Conservation (phyloP, 2,113 vertebrate genomes). For the Ptilorrhoa leucosticta region DNA sequence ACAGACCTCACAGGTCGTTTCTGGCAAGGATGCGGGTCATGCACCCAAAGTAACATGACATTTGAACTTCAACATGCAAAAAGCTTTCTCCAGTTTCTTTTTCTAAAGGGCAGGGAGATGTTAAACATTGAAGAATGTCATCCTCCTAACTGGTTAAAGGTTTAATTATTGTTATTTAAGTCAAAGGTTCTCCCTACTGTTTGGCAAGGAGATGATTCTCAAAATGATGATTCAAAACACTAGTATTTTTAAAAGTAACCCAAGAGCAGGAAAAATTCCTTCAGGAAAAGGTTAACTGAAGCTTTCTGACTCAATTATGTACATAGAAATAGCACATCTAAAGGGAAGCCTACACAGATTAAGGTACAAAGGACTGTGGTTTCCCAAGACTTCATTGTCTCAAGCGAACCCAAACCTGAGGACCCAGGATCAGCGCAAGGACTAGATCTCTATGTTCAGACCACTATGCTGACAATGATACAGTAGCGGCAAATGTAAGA, state of each 20-base stretch:
- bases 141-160: background rate
- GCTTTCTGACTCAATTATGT: background rate
- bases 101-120: background rate
- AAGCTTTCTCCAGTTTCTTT: background rate
- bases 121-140: conserved; percentile 11
- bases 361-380: background rate
- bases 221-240: background rate
- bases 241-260: background rate
- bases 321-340: background rate
- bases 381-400: background rate
- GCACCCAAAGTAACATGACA: background rate
- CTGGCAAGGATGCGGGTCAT: accelerated
- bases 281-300: background rate
- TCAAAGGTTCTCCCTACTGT: conserved; percentile 12
- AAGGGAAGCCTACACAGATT: background rate
- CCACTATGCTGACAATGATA: background rate
- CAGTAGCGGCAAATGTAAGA: background rate
- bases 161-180: conserved; percentile 44
- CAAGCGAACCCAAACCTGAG: background rate
- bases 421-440: background rate
- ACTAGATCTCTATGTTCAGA: background rate
- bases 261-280: background rate
- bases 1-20: background rate
- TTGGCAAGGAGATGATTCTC: background rate
- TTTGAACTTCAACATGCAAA: background rate